Base-by-base conservation (phyloP, 64 coral and sea anemone species). In the Hydrozoanthus tunicans region DNA sequence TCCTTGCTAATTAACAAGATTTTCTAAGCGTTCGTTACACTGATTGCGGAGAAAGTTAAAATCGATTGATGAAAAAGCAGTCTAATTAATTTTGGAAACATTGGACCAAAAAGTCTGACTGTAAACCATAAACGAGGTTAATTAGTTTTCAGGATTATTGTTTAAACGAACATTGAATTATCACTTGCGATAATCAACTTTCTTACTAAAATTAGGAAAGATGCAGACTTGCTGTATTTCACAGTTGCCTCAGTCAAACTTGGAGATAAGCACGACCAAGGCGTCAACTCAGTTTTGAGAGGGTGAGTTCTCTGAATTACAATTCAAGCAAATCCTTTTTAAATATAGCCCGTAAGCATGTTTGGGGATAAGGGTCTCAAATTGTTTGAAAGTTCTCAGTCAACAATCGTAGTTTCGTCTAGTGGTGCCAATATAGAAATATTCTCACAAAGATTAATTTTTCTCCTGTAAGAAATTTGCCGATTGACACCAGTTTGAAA, bases 91-190 rank as follows among this genome's bases (percentile, higher is more conserved):
- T 3, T 81, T 64, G 51, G 17, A 86, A 86, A 73, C 58, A 3
- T 23, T 86, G 4, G 54, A 74, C 9, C 59, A 26, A 73, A 86
- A 72, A 81, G 51, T 62, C 59, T 3, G 7, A 17, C 13, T 56
- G 24, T 56, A 72, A 58, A 58, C 4, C 8, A 8, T 25, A 72
- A 73, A 56, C 20, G 67, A 59, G 43, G 66, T 86, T 54, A 86
- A 86, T 86, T 86, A 86, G 20, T 59, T 58, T 85, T 25, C 13
- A 13, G 12, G 24, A 11, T 26, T 86, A 86, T 86, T 86, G 67
- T 72, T 86, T 70, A 74, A 74, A 32, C 23, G 20, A 24, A 59
- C 15, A 86, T 24, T 71, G 58, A 58, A 25, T 13, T 51, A 4
- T 32, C 5, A n/a, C 24, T 27, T 8, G 3, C 24, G n/a, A 9